Conservation (phyloP, 2,113 vertebrate genomes). For the Embiotoca jacksoni region DNA sequence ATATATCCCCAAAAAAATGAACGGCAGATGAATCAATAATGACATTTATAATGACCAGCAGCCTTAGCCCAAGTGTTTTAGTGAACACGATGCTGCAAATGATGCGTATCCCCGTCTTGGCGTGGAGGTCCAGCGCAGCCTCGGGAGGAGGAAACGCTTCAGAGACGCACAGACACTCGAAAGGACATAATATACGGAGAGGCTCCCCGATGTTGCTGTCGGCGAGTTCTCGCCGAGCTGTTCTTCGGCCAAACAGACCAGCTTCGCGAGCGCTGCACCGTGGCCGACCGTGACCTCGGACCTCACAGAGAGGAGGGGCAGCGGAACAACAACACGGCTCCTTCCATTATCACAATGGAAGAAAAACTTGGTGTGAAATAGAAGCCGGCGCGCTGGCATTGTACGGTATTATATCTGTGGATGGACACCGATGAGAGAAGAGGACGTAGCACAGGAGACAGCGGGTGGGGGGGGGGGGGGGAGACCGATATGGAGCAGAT, state of each 20-base stretch:
- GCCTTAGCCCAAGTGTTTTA: not conserved
- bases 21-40: not conserved
- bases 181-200: conserved; percentile 33
- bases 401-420: not conserved
- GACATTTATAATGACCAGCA: not conserved
- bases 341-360: conserved; percentile 23
- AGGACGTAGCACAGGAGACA: conserved; percentile 16
- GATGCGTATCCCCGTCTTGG: not conserved
- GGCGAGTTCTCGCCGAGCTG: conserved; percentile 39
- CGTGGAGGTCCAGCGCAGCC: conserved; percentile 21
- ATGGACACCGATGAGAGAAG: conserved; percentile 2
- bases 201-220: conserved; percentile 35
- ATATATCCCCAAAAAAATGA: not conserved
- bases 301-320: conserved; percentile 3
- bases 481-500: conserved; percentile 43
- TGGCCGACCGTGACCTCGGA: conserved; percentile 52
- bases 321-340: not conserved
- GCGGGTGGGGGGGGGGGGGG: conserved; percentile 20
- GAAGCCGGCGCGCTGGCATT: conserved; percentile 4
- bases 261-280: conserved; percentile 37
- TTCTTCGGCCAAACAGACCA: conserved; percentile 40
- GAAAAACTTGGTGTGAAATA: conserved; percentile 5
- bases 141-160: not conserved
- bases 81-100: conserved; percentile 16
- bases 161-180: conserved; percentile 11